These are phyloP conservation scores for Rallus limicola DNA, from an alignment of 2,113 vertebrate genomes.

Conservation along the genomic window DNA sequence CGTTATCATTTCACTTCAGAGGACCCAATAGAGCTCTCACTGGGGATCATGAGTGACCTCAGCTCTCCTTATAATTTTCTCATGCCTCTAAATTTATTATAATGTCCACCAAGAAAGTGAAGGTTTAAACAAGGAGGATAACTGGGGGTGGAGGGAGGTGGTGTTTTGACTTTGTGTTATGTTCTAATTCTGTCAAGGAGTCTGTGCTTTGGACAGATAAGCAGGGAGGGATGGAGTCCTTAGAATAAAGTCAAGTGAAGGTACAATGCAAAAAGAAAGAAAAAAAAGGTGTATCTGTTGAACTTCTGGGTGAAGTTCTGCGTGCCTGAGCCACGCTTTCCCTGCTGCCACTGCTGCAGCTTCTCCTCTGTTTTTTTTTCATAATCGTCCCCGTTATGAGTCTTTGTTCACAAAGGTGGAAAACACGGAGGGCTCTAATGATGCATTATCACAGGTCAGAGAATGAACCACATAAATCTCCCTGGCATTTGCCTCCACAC, in stretches of 20 bases:
- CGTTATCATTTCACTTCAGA: conserved; percentile 49
- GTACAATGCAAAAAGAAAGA: neutral
- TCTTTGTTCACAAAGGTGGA: conserved; percentile 58
- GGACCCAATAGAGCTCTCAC: neutral
- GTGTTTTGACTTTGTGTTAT: neutral
- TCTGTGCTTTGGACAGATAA: neutral
- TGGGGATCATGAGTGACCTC: conserved; percentile 6
- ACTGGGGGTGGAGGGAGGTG: neutral
- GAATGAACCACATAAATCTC: conserved; percentile 36
- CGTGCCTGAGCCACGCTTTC: neutral
- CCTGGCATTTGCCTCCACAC: conserved; percentile 16
- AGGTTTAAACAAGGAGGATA: conserved; percentile 12
- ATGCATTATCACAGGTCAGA: conserved; percentile 61
- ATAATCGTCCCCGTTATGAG: neutral
- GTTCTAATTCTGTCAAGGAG: conserved; percentile 15
- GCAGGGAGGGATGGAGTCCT: neutral
- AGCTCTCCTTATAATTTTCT: conserved; percentile 11
- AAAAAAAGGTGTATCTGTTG: neutral
- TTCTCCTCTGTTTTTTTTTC: neutral
- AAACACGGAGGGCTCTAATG: conserved; percentile 48
- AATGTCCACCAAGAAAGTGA: conserved; percentile 2
- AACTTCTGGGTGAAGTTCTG: neutral
- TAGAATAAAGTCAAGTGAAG: neutral
- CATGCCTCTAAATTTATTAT: neutral
- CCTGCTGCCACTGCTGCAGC: neutral